Evolutionary conservation across 2,797 vertebrate species (phyloP).

Genomic region (Coregonus suidteri): DNA sequence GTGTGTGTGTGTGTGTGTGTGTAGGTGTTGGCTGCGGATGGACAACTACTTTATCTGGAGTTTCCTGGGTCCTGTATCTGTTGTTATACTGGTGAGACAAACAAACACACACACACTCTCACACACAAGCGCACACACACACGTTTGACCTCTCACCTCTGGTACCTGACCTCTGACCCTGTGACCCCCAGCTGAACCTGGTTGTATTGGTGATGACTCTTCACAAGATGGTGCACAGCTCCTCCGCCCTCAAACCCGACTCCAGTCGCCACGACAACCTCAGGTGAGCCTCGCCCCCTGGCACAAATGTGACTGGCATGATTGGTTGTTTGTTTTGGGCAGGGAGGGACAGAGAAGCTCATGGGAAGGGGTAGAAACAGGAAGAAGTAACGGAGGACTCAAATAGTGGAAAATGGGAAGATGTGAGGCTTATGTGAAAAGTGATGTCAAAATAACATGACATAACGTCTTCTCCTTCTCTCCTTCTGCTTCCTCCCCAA

Average conservation of each 20-base stretch:
- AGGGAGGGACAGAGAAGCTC: neutral
- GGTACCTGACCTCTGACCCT: neutral
- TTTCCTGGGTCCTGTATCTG: slow-evolving; percentile 88
- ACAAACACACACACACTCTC: neutral
- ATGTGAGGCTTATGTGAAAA: no score
- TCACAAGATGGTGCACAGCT: slow-evolving; percentile 89
- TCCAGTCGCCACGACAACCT: slow-evolving; percentile 92
- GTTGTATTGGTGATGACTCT: slow-evolving; percentile 89
- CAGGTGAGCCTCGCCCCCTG: slow-evolving; percentile 73
- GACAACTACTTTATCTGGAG: slow-evolving; percentile 95
- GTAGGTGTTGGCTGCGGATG: slow-evolving; percentile 88
- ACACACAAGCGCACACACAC: neutral
- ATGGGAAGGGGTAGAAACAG: neutral
- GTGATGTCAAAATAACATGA: no score
- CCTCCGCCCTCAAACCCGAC: slow-evolving; percentile 88
- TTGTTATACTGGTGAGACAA: slow-evolving; percentile 84
- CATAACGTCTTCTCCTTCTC: neutral
- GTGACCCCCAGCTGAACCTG: slow-evolving; percentile 80
- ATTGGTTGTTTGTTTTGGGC: neutral
- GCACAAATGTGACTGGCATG: neutral
- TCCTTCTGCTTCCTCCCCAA: no score
- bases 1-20: slow-evolving; percentile 23
- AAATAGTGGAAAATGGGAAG: neutral
- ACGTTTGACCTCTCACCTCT: slow-evolving; percentile 10
- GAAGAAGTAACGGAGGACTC: neutral